Evolutionary conservation across 2,888 invertebrate species (phyloP).

Genomic region (Ypsolopha scabrella): DNA sequence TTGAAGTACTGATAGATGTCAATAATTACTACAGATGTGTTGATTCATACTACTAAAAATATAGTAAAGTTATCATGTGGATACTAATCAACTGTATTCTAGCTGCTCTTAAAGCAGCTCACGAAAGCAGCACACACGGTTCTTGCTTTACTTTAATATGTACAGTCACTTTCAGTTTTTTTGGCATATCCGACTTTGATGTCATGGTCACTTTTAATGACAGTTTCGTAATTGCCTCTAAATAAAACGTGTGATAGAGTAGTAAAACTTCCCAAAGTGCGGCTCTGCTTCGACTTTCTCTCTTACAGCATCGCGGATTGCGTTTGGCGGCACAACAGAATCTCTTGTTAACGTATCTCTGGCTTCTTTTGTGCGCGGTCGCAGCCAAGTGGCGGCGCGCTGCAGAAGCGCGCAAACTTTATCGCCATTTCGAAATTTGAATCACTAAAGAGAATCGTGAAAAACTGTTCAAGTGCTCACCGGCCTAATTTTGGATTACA

Average conservation of each 20-base stretch:
- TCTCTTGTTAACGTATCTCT: constrained; percentile 37
- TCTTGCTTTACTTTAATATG: background rate
- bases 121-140: background rate
- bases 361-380: constrained; percentile 25
- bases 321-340: constrained; percentile 14
- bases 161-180: too few species aligned
- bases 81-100: background rate
- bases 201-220: background rate
- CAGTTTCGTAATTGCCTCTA: background rate
- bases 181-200: too few species aligned
- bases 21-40: background rate
- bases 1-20: background rate
- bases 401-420: constrained; percentile 7
- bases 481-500: background rate
- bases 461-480: background rate
- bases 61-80: background rate
- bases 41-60: background rate
- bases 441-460: background rate
- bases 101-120: background rate
- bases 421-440: too few species aligned
- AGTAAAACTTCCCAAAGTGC: constrained; percentile 16
- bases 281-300: constrained; percentile 54
- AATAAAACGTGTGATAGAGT: background rate
- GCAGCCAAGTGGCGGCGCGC: constrained; percentile 12
- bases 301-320: constrained; percentile 56